Evolutionary conservation across 2,888 invertebrate genomes (phyloP).

Genomic region (Lypha dubia): DNA sequence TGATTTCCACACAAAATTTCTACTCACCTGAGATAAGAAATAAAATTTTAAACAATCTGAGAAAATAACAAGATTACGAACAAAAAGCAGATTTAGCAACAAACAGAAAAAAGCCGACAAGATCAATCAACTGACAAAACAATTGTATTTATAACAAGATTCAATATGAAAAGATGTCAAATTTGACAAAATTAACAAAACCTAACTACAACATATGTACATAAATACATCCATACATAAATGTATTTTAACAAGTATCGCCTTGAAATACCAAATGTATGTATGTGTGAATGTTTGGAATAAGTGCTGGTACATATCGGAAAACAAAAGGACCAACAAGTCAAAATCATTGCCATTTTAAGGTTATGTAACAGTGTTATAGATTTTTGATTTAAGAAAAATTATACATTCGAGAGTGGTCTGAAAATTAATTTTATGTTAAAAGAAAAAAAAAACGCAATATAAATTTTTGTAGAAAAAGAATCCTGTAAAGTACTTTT

Average conservation of each 20-base stretch:
- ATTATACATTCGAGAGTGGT: neutral
- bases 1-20: no score
- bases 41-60: neutral
- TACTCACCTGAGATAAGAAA: neutral
- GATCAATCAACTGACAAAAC: constrained; percentile 59
- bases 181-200: constrained; percentile 64
- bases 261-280: neutral
- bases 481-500: no score
- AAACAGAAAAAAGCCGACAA: constrained; percentile 50
- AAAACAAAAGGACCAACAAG: constrained; percentile 4
- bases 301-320: neutral
- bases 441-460: no score
- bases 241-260: constrained; percentile 56
- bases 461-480: no score
- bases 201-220: no score
- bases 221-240: no score
- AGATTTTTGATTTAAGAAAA: neutral
- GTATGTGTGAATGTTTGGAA: neutral
- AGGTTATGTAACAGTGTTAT: neutral
- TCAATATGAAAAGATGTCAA: constrained; percentile 62
- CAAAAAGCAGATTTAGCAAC: neutral
- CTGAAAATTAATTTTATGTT: neutral
- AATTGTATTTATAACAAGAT: constrained; percentile 56
- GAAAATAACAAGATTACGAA: constrained; percentile 32
- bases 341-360: neutral